Conservation (phyloP, 2,113 vertebrate species). For the Dicaeum eximium region DNA sequence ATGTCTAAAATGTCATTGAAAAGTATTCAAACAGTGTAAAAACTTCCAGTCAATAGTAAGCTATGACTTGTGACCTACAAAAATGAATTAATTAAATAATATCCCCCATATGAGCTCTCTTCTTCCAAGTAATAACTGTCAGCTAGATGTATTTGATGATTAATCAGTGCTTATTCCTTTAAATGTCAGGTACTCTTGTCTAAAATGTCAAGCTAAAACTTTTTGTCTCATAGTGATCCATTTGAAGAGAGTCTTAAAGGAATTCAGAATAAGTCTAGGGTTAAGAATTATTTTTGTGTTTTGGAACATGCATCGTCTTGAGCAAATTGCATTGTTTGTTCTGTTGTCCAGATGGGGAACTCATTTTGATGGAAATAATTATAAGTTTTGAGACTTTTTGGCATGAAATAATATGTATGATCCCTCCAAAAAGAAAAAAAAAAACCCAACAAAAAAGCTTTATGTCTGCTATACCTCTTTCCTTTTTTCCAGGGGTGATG, state of each 20-base stretch:
- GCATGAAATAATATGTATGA: not conserved
- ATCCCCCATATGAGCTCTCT: not conserved
- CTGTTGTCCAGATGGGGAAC: not conserved
- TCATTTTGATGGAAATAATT: not conserved
- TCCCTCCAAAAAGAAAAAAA: not conserved
- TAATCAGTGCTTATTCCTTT: slow-evolving; percentile 28
- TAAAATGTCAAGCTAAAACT: slow-evolving; percentile 33
- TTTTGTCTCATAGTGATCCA: not conserved
- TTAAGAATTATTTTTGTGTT: not conserved
- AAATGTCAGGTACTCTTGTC: slow-evolving; percentile 33
- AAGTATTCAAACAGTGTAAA: not conserved
- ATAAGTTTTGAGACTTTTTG: not conserved
- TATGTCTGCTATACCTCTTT: not conserved
- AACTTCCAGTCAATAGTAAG: not conserved
- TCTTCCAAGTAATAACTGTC: not conserved
- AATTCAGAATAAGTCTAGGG: not conserved
- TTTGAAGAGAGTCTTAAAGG: not conserved
- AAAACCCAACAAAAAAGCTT: not conserved
- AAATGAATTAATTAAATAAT: slow-evolving; percentile 12
- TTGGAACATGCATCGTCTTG: not conserved
- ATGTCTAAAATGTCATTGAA: not conserved
- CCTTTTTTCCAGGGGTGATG: not conserved
- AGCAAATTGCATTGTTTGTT: not conserved
- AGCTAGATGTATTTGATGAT: slow-evolving; percentile 12
- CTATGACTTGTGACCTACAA: not conserved